A percentile compares a stretch with the other conserved stretches of the same genome.
Evolutionary conservation across 2,797 vertebrate genomes (phyloP).

Genomic region (Gallirallus australis): DNA sequence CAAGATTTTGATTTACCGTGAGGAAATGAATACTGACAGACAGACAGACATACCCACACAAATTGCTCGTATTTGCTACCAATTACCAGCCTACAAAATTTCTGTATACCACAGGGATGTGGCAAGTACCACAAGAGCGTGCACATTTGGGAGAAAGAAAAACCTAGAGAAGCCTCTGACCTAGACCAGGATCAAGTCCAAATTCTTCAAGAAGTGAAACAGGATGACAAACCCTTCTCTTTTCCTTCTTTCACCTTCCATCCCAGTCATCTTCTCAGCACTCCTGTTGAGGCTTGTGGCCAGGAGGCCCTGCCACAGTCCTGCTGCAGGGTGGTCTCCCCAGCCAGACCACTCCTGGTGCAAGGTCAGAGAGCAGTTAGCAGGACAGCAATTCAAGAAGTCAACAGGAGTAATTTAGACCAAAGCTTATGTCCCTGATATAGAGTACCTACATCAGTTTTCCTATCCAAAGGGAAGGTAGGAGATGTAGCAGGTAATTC

Average conservation of each 20-base stretch:
- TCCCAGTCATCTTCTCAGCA: neutral
- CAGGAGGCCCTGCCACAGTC: neutral
- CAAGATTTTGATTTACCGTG: neutral
- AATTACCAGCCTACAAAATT: neutral
- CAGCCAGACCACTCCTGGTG: neutral
- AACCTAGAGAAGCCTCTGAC: neutral
- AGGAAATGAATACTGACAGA: neutral
- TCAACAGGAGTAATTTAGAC: neutral
- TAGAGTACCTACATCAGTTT: neutral
- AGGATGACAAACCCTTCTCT: neutral
- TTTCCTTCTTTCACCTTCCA: neutral
- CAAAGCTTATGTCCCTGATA: neutral
- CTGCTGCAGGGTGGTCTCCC: neutral
- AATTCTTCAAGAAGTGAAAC: neutral
- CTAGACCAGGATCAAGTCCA: neutral
- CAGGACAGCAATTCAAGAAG: neutral
- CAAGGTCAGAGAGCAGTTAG: neutral
- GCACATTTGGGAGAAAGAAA: neutral
- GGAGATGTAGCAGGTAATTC: neutral
- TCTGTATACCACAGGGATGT: neutral
- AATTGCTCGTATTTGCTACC: neutral
- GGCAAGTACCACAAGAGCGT: neutral
- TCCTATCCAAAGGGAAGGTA: neutral
- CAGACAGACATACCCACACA: neutral
- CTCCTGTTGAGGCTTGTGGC: neutral